Conservation (phyloP, 2,888 invertebrate species). For the Leptinotarsa tumamoca region DNA sequence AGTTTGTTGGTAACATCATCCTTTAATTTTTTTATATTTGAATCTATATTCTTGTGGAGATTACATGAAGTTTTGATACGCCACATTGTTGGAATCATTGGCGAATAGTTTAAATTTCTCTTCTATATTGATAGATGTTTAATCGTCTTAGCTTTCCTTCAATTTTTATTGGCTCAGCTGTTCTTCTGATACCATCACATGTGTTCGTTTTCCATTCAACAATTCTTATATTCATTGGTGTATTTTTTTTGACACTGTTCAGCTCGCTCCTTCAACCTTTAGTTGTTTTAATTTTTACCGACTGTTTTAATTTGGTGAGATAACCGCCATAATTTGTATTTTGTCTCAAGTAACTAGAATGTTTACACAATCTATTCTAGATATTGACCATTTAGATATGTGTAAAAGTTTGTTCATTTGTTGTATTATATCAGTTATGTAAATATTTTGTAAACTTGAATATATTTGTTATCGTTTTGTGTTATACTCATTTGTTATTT, state of each 20-base stretch:
- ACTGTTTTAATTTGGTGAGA: slow-evolving; percentile 15
- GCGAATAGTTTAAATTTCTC: too few relatives aligned
- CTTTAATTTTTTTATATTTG: too few relatives aligned
- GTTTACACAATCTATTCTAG: slow-evolving; percentile 32
- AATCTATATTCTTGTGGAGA: too few relatives aligned
- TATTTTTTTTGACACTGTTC: not conserved
- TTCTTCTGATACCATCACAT: too few relatives aligned
- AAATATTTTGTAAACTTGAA: slow-evolving; percentile 47
- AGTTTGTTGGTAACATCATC: too few relatives aligned
- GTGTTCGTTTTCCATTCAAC: not conserved
- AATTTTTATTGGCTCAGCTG: too few relatives aligned
- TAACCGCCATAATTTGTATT: slow-evolving; percentile 25
- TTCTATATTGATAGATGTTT: too few relatives aligned
- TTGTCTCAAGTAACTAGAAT: slow-evolving; percentile 34
- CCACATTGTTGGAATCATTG: too few relatives aligned
- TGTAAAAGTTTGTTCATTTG: slow-evolving; percentile 35
- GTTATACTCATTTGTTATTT: slow-evolving; percentile 43
- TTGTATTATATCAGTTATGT: slow-evolving; percentile 43
- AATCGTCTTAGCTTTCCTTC: too few relatives aligned
- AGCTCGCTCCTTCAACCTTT: not conserved
- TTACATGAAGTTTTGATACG: too few relatives aligned
- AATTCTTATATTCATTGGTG: not conserved
- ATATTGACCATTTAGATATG: slow-evolving; percentile 35
- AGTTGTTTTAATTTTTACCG: not conserved
- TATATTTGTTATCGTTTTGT: slow-evolving; percentile 47